Evolutionary conservation across 2,113 vertebrate genomes (phyloP).

Genomic region (Smithornis capensis): DNA sequence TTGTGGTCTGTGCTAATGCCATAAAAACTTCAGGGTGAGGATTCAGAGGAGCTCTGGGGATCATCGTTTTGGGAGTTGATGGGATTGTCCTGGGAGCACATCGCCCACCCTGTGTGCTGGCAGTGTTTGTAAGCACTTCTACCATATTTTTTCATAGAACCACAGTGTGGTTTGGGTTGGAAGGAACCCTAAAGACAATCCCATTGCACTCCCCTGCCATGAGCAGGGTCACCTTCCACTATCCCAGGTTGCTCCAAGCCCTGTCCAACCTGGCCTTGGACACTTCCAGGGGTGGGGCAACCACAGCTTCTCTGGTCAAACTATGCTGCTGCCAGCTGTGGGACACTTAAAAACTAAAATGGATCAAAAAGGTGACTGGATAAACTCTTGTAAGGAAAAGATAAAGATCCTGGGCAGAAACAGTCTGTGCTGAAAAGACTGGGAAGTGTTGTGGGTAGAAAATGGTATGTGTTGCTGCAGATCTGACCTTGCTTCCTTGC

Average conservation of each 20-base stretch:
- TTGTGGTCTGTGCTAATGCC: fast-evolving
- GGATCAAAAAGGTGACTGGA: background rate
- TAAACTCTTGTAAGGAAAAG: background rate
- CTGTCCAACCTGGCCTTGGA: fast-evolving
- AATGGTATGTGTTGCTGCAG: fast-evolving
- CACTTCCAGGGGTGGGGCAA: background rate
- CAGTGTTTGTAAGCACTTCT: background rate
- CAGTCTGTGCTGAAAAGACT: fast-evolving
- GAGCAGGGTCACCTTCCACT: background rate
- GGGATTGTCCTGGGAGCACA: background rate
- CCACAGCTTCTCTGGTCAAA: background rate
- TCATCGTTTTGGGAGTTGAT: background rate
- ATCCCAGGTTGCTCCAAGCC: background rate
- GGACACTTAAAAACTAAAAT: background rate
- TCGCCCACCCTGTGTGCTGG: fast-evolving
- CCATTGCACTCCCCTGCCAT: background rate
- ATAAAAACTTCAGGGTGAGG: background rate
- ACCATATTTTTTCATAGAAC: fast-evolving
- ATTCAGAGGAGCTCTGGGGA: background rate
- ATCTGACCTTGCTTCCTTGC: background rate
- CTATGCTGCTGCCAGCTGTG: fast-evolving
- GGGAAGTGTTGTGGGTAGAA: background rate
- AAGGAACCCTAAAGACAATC: background rate
- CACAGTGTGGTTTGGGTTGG: background rate
- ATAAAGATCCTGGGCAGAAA: background rate